Evolutionary conservation across 2,797 vertebrate species (phyloP), one percentile per base, ranked within the genome.

Genomic region (Carapus acus): DNA sequence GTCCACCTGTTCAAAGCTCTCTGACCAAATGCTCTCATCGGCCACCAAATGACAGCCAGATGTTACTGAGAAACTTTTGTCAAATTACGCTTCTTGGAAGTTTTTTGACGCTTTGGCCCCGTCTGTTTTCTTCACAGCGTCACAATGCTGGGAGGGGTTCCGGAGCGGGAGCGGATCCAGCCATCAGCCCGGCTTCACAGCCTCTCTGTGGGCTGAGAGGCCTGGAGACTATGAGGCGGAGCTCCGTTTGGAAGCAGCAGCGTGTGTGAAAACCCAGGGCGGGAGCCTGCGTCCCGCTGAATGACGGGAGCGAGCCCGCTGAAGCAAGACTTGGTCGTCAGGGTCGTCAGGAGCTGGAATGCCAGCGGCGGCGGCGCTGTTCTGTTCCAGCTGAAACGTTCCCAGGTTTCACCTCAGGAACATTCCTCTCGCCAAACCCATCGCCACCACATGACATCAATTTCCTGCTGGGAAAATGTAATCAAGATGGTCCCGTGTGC

Each of bases 401-500:
- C 59, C 59, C 46, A 69, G 23, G 59, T 49, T 71, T 53, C 29
- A 14, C 65, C 62, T 62, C 38, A 14, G 41, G 52, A 69, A 74
- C 72, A 84, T 83, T 84, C 70, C 69, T 62, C 18, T 23, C 49
- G 63, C 65, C 62, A 62, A 75, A 69, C 71, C 74, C 66, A 12
- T 34, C 54, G 17, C 21, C 62, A 47, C 80, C 78, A 74, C 77
- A 80, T 74, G 78, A 77, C 59, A 65, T 56, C 59, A 54, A 75
- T 76, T 77, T 82, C 72, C 72, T 79, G 66, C 63, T 36, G 77
- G 47, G 74, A 69, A 82, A 79, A 83, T 82, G 78, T 54, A 76
- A 61, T 79, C 79, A 82, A 79, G 80, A 80, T 77, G 81, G 56
- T 31, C n/a, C n/a, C n/a, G n/a, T n/a, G n/a, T n/a, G n/a, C n/a